These are phyloP conservation scores for Carassius gibelio DNA, from an alignment of 2,113 vertebrate species.

Conservation along the genomic window DNA sequence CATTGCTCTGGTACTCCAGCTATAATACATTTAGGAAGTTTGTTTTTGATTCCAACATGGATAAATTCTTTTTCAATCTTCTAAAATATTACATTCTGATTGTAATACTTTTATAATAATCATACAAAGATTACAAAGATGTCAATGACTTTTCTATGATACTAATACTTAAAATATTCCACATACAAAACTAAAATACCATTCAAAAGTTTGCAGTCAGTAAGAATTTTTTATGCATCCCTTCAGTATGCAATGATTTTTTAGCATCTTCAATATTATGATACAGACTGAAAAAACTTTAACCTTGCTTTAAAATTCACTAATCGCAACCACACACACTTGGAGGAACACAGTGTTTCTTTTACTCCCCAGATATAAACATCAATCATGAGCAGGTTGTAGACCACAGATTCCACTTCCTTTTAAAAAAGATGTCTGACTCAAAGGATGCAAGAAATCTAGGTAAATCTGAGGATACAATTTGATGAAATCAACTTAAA, in stretches of 20 bases:
- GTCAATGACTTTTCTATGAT: not conserved
- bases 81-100: not conserved
- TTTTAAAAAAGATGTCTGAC: not conserved
- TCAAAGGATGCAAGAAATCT: not conserved
- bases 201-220: no score
- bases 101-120: not conserved
- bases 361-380: not conserved
- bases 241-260: not conserved
- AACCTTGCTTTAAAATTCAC: not conserved
- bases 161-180: not conserved
- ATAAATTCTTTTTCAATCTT: not conserved
- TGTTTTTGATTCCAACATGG: not conserved
- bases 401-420: not conserved
- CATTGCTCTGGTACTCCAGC: not conserved
- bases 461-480: not conserved
- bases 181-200: not conserved
- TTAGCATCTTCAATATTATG: not conserved
- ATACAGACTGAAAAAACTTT: not conserved
- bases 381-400: constrained; percentile 17
- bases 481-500: not conserved
- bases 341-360: not conserved
- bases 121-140: not conserved
- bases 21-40: not conserved
- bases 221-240: no score
- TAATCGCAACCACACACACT: not conserved